Base-by-base conservation (phyloP, 2,113 vertebrate genomes). In the Phalacrocorax pelagicus region DNA sequence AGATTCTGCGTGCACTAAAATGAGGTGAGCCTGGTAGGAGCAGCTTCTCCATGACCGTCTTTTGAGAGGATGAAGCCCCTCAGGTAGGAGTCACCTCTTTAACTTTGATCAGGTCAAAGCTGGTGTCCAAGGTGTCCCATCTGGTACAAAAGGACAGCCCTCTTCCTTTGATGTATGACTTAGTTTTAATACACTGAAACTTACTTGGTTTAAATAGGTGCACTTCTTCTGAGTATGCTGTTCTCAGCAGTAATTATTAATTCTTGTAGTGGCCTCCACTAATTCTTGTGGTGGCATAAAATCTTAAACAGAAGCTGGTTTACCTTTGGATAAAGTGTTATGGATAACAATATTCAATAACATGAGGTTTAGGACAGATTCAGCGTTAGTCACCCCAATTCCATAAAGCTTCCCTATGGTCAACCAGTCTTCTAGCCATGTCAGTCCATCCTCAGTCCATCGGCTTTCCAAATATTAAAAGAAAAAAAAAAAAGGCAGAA, bases 81-180 rank as follows among this genome's bases (percentile, higher is more conserved):
- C 6, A 1, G 6, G 12, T 49, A 4, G 15, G 4, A 86, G 4
- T 47, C 29, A 79, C 13, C 12, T 78, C 29, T 12, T 79, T 12
- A 40, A 49, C 18, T 54, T 71, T 34, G 42, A 5, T 36, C 30
- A 74, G 22, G 14, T 49, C 42, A 82, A 16, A 75, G 44, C 36
- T 34, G 20, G 22, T 32, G 3, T 65, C 29, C 1, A 0, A 22
- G 2, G 3, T 81, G 38, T 44, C 22, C 30, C 5, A 3, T 30
- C 49, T 61, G 23, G 9, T 36, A 88, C 69, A 10, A 77, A 55
- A 42, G 10, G 15, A 70, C 4, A 58, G 34, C 4, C 74, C 23
- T 59, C 58, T 51, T 11, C 24, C 36, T 61, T 84, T 32, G 13
- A 34, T 46, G 6, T 57, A 14, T 46, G 14, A 61, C 20, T 84